phyloP scores from a whole-genome alignment of 2,888 invertebrate genomes.

The Metallyticus violacea region DNA sequence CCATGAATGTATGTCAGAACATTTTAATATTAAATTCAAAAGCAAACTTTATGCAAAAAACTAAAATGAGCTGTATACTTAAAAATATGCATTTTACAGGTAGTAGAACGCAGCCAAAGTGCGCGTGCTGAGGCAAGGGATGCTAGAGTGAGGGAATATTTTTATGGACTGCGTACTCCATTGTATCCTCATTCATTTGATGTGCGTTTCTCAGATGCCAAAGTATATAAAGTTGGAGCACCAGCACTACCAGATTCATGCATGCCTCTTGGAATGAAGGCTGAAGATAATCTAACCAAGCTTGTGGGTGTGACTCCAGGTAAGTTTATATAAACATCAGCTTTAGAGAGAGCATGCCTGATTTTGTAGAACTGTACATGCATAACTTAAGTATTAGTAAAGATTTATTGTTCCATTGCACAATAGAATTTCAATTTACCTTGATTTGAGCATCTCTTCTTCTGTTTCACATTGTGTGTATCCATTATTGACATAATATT shows the following conservation, averaged over 20 bases:
- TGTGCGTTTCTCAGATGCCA: slow-evolving; percentile 84
- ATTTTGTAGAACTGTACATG: too few relatives aligned
- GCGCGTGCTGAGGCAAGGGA: slow-evolving; percentile 75
- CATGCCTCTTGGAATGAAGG: slow-evolving; percentile 94
- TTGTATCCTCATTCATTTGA: slow-evolving; percentile 94
- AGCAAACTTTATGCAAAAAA: too few relatives aligned
- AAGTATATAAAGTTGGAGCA: slow-evolving; percentile 92
- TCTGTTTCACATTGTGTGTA: too few relatives aligned
- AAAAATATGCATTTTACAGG: slow-evolving; percentile 58
- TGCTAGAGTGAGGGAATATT: slow-evolving; percentile 84
- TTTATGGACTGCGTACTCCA: slow-evolving; percentile 79
- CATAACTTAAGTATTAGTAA: too few relatives aligned
- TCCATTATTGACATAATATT: too few relatives aligned
- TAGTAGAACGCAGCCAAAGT: slow-evolving; percentile 78
- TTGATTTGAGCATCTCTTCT: too few relatives aligned
- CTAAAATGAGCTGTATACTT: too few relatives aligned
- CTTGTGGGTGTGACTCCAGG: slow-evolving; percentile 77
- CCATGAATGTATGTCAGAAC: too few relatives aligned
- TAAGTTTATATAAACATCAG: slow-evolving; percentile 34
- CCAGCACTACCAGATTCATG: slow-evolving; percentile 92
- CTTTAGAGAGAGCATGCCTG: too few relatives aligned
- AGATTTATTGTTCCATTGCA: too few relatives aligned
- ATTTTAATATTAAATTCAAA: too few relatives aligned
- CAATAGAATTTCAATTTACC: too few relatives aligned
- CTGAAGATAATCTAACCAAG: slow-evolving; percentile 87